Conservation (phyloP, 2,888 invertebrate genomes). For the Drosophila mimetica region DNA sequence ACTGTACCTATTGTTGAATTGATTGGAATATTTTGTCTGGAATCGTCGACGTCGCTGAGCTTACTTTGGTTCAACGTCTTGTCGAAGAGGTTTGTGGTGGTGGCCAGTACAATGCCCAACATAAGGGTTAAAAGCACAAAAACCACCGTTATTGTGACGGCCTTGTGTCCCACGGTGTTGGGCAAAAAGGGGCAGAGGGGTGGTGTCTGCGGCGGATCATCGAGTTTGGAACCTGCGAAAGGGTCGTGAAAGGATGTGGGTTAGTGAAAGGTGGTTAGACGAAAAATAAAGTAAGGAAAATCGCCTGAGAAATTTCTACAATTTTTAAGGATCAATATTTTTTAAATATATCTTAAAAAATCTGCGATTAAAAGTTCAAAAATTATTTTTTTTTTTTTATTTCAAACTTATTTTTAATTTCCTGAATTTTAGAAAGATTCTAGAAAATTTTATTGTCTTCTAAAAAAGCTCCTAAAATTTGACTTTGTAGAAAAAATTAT, state of each 20-base stretch:
- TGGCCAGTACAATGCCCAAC: constrained; percentile 65
- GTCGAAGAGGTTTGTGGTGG: constrained; percentile 66
- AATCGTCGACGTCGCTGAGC: constrained; percentile 84
- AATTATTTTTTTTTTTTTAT: no score
- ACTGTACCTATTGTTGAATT: constrained; percentile 85
- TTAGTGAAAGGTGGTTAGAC: background rate
- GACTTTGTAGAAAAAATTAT: no score
- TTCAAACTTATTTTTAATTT: no score
- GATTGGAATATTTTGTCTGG: constrained; percentile 84
- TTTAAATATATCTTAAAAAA: no score
- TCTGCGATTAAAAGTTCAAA: no score
- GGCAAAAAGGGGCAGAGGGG: constrained; percentile 61
- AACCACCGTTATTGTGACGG: constrained; percentile 57
- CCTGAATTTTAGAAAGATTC: no score
- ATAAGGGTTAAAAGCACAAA: constrained; percentile 65
- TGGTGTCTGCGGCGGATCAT: constrained; percentile 49
- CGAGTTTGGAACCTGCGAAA: constrained; percentile 51
- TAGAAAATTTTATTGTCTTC: no score
- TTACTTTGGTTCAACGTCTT: constrained; percentile 80
- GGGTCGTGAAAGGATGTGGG: background rate
- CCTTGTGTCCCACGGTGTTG: constrained; percentile 59
- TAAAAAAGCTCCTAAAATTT: no score
- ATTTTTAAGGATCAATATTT: no score
- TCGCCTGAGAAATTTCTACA: background rate
- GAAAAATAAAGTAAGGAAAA: background rate